These are phyloP conservation scores for Hylia prasina DNA, from an alignment of 2,113 vertebrate species.

Conservation along the genomic window DNA sequence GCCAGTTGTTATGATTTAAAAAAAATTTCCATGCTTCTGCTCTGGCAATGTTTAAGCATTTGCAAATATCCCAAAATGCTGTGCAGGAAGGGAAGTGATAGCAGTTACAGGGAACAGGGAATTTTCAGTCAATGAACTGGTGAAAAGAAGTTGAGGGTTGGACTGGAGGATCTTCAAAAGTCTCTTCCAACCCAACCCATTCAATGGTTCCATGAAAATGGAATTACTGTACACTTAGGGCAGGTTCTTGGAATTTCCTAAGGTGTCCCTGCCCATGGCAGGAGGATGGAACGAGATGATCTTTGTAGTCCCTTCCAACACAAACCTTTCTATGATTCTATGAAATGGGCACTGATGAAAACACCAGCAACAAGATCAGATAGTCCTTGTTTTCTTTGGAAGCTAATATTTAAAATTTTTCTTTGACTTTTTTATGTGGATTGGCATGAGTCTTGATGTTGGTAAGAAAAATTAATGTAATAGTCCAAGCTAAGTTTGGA, in stretches of 20 bases:
- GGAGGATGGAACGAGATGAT: neutral
- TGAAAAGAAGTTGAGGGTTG: neutral
- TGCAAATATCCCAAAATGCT: neutral
- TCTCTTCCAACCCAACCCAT: neutral
- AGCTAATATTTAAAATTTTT: neutral
- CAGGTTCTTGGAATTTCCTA: neutral
- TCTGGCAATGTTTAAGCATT: neutral
- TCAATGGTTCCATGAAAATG: neutral
- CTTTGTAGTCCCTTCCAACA: neutral
- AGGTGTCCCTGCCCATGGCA: neutral
- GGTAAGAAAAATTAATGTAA: neutral
- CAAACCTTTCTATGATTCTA: neutral
- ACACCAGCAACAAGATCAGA: neutral
- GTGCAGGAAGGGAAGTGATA: neutral
- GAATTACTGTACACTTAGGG: neutral
- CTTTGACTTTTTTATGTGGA: neutral
- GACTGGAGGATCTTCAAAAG: neutral
- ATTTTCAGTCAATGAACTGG: neutral
- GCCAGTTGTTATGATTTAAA: conserved; percentile 4
- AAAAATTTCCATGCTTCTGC: neutral
- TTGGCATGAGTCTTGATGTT: neutral
- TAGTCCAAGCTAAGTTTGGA: neutral
- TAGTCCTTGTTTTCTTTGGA: neutral
- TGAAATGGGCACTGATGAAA: neutral
- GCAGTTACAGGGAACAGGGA: neutral